Evolutionary conservation across 2,113 vertebrate species (phyloP).

Genomic region (Tautogolabrus adspersus): DNA sequence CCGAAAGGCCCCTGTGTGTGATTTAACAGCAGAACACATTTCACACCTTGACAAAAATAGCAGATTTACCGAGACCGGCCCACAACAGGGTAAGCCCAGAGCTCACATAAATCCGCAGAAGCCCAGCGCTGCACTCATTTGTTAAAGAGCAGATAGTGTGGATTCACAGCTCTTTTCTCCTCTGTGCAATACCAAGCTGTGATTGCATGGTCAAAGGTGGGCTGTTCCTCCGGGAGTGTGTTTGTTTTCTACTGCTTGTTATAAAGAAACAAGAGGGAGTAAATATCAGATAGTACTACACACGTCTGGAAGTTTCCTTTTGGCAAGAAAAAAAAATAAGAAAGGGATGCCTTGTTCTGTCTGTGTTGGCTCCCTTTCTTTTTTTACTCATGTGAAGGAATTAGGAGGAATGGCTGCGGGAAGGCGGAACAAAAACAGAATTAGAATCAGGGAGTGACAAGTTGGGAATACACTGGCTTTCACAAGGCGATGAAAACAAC

Average conservation of each 20-base stretch:
- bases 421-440: constrained; percentile 39
- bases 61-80: constrained; percentile 75
- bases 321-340: constrained; percentile 16
- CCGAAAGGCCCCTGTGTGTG: constrained; percentile 51
- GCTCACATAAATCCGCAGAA: constrained; percentile 70
- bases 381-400: constrained; percentile 44
- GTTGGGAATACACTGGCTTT: constrained; percentile 29
- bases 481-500: constrained; percentile 44
- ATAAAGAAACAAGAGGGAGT: constrained; percentile 25
- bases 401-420: constrained; percentile 52
- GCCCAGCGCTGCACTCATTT: constrained; percentile 63
- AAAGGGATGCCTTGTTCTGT: constrained; percentile 41
- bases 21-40: constrained; percentile 75
- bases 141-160: constrained; percentile 65
- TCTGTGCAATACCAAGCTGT: constrained; percentile 32
- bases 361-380: constrained; percentile 7
- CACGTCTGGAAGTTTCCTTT: constrained; percentile 43
- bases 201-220: constrained; percentile 58
- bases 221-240: constrained; percentile 34
- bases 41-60: constrained; percentile 75
- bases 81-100: constrained; percentile 61
- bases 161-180: constrained; percentile 46
- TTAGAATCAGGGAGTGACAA: constrained; percentile 38
- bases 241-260: constrained; percentile 42
- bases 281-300: constrained; percentile 41